These are phyloP conservation scores for Aramus guarauna DNA, from an alignment of 2,113 vertebrate species.

Conservation along the genomic window DNA sequence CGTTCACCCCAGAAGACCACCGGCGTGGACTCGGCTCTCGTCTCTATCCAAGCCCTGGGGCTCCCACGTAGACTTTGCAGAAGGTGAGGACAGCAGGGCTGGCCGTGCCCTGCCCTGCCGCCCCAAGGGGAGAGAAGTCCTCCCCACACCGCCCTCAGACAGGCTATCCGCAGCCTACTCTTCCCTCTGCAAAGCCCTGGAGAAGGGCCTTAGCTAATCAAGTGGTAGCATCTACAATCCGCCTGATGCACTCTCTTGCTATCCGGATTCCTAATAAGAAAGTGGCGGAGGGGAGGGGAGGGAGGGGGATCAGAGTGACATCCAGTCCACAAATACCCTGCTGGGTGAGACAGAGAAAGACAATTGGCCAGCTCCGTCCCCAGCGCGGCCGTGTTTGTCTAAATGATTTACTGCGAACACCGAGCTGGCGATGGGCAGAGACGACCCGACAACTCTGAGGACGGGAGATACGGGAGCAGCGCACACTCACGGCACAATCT, in stretches of 20 bases:
- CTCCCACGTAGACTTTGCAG: fast-evolving
- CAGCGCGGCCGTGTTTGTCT: conserved; percentile 5
- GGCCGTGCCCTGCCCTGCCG: not conserved
- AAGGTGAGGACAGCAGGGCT: not conserved
- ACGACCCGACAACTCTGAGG: not conserved
- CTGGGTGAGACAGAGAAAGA: not conserved
- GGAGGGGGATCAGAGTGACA: not conserved
- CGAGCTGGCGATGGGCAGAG: not conserved
- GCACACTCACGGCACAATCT: conserved; percentile 54
- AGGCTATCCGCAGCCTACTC: not conserved
- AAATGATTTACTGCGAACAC: conserved; percentile 43
- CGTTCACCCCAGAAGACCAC: not conserved
- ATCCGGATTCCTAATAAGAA: conserved; percentile 68
- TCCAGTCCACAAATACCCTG: conserved; percentile 5
- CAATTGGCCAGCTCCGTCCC: not conserved
- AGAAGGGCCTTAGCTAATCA: conserved; percentile 67
- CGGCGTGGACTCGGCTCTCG: not conserved
- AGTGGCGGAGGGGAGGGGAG: conserved; percentile 1
- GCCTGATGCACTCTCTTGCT: conserved; percentile 54
- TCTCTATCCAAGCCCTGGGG: not conserved
- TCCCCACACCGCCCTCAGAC: fast-evolving
- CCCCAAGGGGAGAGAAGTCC: not conserved
- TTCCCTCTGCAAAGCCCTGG: not conserved
- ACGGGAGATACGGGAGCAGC: not conserved
- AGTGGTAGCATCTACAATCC: conserved; percentile 61